Evolutionary conservation across 2,797 vertebrate species (phyloP).

Genomic region (Caiman crocodilus): DNA sequence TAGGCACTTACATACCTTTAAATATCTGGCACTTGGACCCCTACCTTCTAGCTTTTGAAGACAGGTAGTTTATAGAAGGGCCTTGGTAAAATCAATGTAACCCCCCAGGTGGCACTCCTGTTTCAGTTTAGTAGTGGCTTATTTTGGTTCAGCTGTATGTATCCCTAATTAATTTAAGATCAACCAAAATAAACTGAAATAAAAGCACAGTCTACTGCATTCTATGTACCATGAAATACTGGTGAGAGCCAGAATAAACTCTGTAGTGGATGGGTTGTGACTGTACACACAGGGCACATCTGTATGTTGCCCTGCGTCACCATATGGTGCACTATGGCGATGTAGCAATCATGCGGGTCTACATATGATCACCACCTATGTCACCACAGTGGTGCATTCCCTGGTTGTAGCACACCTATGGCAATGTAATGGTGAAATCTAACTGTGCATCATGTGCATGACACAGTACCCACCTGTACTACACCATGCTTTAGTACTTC

Average conservation of each 20-base stretch:
- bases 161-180: fast-evolving
- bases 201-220: fast-evolving
- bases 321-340: too few species aligned
- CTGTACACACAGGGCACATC: neutral
- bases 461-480: too few species aligned
- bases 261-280: neutral
- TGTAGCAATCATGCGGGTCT: too few species aligned
- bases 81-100: neutral
- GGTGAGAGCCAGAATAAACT: neutral
- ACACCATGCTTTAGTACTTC: too few species aligned
- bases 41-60: neutral
- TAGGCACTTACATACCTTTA: neutral
- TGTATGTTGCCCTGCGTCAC: neutral
- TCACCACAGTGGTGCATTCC: too few species aligned
- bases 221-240: too few species aligned
- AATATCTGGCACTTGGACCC: neutral
- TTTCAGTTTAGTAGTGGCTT: neutral
- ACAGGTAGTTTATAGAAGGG: neutral
- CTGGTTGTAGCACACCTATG: too few species aligned
- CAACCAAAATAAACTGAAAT: neutral
- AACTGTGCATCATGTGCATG: too few species aligned
- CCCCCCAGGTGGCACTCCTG: neutral
- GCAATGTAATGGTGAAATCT: too few species aligned
- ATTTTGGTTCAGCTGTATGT: fast-evolving
- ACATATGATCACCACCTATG: too few species aligned